phyloP scores from a whole-genome alignment of 2,113 vertebrate species.

The Nothocercus nigrocapillus region DNA sequence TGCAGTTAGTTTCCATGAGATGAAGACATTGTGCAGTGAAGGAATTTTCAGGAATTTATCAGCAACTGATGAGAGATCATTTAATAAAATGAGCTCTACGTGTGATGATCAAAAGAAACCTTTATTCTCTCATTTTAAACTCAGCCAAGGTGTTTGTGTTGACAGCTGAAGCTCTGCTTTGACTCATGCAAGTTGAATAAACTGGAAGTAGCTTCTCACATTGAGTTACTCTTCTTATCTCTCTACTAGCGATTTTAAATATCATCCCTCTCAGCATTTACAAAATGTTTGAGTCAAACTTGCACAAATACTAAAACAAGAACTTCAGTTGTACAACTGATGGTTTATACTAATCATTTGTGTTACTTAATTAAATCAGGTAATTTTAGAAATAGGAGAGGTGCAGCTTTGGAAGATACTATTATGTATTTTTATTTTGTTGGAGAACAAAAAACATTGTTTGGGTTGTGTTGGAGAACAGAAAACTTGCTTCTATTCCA shows the following conservation, averaged over 20 bases:
- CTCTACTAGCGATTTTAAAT: not conserved
- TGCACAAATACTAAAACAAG: not conserved
- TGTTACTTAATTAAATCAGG: not conserved
- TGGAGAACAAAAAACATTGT: not conserved
- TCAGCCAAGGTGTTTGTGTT: not conserved
- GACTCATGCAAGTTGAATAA: not conserved
- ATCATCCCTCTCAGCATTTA: not conserved
- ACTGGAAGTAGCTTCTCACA: not conserved
- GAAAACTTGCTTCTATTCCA: not conserved
- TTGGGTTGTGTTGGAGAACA: not conserved
- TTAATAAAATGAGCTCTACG: not conserved
- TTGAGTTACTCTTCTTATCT: not conserved
- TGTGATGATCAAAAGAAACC: not conserved
- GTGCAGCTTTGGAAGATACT: not conserved
- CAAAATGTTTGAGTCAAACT: not conserved
- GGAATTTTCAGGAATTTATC: not conserved
- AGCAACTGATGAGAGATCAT: not conserved
- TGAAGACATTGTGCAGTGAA: not conserved
- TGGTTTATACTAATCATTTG: not conserved
- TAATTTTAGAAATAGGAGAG: not conserved
- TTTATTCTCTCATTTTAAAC: slow-evolving; percentile 22
- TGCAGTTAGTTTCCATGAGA: not conserved
- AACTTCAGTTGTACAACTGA: not conserved
- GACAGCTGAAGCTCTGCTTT: not conserved
- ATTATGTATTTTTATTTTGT: not conserved